Evolutionary conservation across 2,797 vertebrate genomes (phyloP).

Genomic region (Agapornis canus): DNA sequence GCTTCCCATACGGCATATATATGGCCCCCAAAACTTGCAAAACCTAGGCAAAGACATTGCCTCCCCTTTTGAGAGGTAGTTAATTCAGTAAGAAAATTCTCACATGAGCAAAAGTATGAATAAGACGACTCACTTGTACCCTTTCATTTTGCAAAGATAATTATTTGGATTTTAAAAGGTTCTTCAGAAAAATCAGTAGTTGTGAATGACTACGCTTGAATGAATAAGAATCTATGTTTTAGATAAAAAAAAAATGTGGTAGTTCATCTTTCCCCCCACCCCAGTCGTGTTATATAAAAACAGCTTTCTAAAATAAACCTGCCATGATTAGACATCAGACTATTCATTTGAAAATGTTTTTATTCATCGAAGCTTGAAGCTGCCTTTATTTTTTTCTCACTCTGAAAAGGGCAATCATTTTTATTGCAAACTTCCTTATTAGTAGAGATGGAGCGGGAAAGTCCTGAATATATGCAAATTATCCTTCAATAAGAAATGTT

Average conservation of each 20-base stretch:
- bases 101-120: neutral
- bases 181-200: neutral
- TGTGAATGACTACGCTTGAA: neutral
- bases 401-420: neutral
- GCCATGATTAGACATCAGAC: neutral
- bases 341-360: neutral
- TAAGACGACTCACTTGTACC: neutral
- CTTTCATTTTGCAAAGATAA: neutral
- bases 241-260: neutral
- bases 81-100: neutral
- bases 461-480: neutral
- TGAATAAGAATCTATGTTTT: neutral
- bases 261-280: neutral
- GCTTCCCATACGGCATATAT: neutral
- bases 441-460: neutral
- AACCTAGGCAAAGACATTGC: neutral
- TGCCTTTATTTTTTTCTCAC: neutral
- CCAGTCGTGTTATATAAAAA: neutral
- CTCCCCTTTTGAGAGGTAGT: neutral
- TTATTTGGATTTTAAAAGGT: neutral
- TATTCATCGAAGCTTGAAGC: neutral
- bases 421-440: neutral
- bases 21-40: fast-evolving
- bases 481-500: neutral
- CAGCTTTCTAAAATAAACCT: neutral